phyloP scores from a whole-genome alignment of 2,113 vertebrate genomes.

The Excalfactoria chinensis region DNA sequence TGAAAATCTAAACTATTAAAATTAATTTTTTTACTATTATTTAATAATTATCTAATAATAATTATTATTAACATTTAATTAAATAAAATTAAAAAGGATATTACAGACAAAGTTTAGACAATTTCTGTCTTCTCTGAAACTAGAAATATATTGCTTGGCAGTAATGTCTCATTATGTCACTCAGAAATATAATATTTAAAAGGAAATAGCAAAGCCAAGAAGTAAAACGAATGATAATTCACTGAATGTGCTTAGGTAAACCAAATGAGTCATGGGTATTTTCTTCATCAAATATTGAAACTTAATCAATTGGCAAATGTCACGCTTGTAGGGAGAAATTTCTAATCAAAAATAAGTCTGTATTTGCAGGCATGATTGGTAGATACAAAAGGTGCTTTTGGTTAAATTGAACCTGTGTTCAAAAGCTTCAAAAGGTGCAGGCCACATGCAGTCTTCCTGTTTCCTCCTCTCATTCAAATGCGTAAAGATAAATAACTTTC shows the following conservation, averaged over 20 bases:
- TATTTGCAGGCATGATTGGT: not conserved
- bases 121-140: not conserved
- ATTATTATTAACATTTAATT: not conserved
- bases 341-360: not conserved
- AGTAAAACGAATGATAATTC: not conserved
- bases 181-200: not conserved
- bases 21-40: too few species aligned
- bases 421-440: not conserved
- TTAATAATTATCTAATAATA: too few species aligned
- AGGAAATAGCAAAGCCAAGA: not conserved
- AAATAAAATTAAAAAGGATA: not conserved
- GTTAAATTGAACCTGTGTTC: not conserved
- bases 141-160: not conserved
- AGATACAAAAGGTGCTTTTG: not conserved
- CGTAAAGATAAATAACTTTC: not conserved
- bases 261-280: not conserved
- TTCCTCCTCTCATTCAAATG: fast-evolving
- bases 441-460: not conserved
- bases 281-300: not conserved
- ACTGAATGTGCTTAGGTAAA: not conserved
- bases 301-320: not conserved
- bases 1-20: not conserved
- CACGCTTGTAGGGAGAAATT: not conserved
- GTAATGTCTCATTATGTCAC: not conserved
- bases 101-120: not conserved